Conservation (phyloP, 2,888 invertebrate species). For the Andrena praecox region DNA sequence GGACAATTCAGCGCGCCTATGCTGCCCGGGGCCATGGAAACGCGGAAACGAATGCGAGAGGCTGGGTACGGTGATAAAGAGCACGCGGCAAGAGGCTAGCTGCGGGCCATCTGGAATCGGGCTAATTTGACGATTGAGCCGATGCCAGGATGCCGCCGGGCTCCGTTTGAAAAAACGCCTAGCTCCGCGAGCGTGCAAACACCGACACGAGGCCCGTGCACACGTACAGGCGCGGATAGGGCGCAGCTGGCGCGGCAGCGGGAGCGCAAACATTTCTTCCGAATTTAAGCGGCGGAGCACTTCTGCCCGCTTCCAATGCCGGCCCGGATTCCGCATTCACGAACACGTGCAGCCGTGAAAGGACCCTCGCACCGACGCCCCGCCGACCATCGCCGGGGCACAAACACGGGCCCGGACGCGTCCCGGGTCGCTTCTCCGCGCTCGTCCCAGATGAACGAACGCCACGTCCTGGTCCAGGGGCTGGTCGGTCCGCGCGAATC, state of each 20-base stretch:
- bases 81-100: conserved; percentile 66
- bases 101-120: conserved; percentile 68
- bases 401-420: background rate
- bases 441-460: conserved; percentile 4
- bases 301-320: conserved; percentile 6
- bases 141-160: conserved; percentile 60
- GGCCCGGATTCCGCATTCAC: conserved; percentile 37
- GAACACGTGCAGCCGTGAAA: conserved; percentile 26
- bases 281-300: conserved; percentile 54
- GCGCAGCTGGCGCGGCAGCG: conserved; percentile 20
- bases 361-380: conserved; percentile 21
- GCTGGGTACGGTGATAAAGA: conserved; percentile 55
- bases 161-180: conserved; percentile 38
- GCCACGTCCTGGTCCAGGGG: conserved; percentile 20
- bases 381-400: conserved; percentile 7
- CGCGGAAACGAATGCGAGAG: conserved; percentile 57
- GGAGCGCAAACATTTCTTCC: conserved; percentile 48
- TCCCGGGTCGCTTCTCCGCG: conserved; percentile 2
- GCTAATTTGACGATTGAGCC: conserved; percentile 70
- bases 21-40: conserved; percentile 52
- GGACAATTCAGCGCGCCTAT: conserved; percentile 44
- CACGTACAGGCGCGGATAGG: background rate
- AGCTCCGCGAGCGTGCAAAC: background rate
- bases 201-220: background rate
- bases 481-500: background rate